A percentile compares a stretch with the other conserved stretches of the same genome.
These are phyloP conservation scores for Macrosoma leucophasiata DNA, from an alignment of 2,888 invertebrate genomes.

Conservation along the genomic window DNA sequence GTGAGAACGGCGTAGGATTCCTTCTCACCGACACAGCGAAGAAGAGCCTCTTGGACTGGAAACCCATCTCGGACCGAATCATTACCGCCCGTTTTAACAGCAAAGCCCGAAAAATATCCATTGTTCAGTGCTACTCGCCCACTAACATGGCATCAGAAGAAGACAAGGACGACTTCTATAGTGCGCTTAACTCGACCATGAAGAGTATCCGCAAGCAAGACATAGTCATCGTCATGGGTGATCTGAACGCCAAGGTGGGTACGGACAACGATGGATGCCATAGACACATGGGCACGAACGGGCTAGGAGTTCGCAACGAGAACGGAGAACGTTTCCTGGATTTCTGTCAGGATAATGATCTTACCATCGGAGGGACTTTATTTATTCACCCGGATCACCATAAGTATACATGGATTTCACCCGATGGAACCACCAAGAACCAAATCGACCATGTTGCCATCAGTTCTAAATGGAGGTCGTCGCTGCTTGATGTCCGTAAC, in stretches of 20 bases:
- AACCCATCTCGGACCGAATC: constrained; percentile 14
- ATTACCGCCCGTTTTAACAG: constrained; percentile 15
- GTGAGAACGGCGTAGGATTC: constrained; percentile 14
- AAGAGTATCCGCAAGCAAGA: background rate
- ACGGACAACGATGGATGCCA: background rate
- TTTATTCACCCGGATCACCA: too few species aligned
- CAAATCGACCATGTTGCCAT: too few species aligned
- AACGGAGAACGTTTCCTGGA: too few species aligned
- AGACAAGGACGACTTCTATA: constrained; percentile 3
- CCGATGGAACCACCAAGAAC: too few species aligned
- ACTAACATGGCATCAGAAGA: constrained; percentile 1
- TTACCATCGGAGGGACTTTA: too few species aligned
- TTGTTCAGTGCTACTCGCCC: constrained; percentile 4
- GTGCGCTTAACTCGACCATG: background rate
- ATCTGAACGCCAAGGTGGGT: too few species aligned
- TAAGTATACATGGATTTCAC: too few species aligned
- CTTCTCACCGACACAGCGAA: constrained; percentile 6
- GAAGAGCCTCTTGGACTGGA: constrained; percentile 11
- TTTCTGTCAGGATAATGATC: too few species aligned
- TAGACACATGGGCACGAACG: background rate
- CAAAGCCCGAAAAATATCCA: background rate
- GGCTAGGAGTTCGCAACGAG: too few species aligned
- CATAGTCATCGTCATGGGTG: background rate
- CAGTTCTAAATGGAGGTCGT: too few species aligned
- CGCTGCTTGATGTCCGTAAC: too few species aligned